phyloP scores from a whole-genome alignment of 1,140 invertebrate genomes.

The Lucilia sericata region DNA sequence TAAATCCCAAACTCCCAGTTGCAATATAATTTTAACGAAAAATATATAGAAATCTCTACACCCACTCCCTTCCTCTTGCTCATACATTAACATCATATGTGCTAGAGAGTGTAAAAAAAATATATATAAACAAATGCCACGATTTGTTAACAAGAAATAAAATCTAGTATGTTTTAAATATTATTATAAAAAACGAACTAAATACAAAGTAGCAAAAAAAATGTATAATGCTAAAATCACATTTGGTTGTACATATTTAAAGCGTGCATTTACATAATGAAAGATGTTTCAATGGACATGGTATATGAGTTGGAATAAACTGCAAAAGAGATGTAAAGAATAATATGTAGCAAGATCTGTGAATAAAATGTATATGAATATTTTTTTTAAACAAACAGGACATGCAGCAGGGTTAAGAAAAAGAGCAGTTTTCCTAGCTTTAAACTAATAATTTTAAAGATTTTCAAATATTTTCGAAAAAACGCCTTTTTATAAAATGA shows the following conservation, averaged over 20 bases:
- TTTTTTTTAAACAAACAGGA: neutral
- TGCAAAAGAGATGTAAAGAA: neutral
- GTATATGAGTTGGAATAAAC: constrained; percentile 24
- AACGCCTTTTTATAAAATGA: no score
- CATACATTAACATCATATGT: neutral
- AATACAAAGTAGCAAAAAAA: neutral
- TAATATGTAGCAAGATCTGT: neutral
- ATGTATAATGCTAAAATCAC: constrained; percentile 24
- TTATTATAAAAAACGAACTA: neutral
- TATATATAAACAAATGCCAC: constrained; percentile 30
- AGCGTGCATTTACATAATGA: constrained; percentile 67
- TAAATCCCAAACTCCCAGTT: constrained; percentile 42
- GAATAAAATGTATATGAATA: neutral
- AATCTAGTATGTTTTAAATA: neutral
- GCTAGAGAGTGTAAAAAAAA: neutral
- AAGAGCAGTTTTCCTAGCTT: neutral
- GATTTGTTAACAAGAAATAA: constrained; percentile 45
- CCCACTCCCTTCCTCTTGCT: neutral
- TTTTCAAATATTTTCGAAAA: no score
- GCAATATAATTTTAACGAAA: constrained; percentile 45
- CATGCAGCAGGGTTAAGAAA: neutral
- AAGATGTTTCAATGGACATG: constrained; percentile 58
- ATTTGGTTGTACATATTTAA: constrained; percentile 50
- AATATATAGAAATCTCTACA: constrained; percentile 35
- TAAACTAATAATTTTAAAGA: no score